phyloP scores from a whole-genome alignment of 2,888 invertebrate species.

The Tridacna crocea region DNA sequence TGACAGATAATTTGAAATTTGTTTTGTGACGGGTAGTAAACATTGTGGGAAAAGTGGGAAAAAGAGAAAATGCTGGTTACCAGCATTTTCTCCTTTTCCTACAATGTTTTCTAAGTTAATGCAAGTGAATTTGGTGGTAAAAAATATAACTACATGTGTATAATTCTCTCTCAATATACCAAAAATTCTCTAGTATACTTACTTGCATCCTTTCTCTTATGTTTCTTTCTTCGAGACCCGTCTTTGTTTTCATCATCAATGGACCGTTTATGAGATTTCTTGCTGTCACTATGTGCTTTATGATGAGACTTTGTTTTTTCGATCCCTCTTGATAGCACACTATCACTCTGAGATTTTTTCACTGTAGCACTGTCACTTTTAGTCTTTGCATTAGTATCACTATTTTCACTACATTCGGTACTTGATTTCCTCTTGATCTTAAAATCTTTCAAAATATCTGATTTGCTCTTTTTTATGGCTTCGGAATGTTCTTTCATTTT shows the following conservation, averaged over 20 bases:
- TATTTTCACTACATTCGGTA: neutral
- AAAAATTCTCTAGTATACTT: conserved; percentile 33
- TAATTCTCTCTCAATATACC: too few relatives aligned
- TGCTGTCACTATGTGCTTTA: conserved; percentile 11
- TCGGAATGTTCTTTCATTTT: conserved; percentile 23
- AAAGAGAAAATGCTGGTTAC: too few relatives aligned
- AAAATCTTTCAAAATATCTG: conserved; percentile 45
- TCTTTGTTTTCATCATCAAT: conserved; percentile 37
- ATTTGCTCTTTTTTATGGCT: conserved; percentile 22
- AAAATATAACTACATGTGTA: too few relatives aligned
- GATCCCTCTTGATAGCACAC: neutral
- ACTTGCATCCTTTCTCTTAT: conserved; percentile 76
- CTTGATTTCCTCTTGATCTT: conserved; percentile 50
- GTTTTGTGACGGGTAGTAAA: too few relatives aligned
- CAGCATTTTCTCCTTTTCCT: neutral
- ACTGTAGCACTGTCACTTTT: neutral
- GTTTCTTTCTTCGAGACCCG: conserved; percentile 68
- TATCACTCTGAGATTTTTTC: conserved; percentile 17
- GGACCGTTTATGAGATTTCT: conserved; percentile 26
- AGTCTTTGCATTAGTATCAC: neutral
- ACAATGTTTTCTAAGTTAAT: neutral
- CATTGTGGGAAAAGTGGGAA: too few relatives aligned
- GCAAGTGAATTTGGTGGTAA: too few relatives aligned
- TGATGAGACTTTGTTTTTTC: conserved; percentile 13
- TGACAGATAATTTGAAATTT: too few relatives aligned